Base-by-base conservation (phyloP, 1,140 invertebrate genomes). In the Idris sp. region DNA sequence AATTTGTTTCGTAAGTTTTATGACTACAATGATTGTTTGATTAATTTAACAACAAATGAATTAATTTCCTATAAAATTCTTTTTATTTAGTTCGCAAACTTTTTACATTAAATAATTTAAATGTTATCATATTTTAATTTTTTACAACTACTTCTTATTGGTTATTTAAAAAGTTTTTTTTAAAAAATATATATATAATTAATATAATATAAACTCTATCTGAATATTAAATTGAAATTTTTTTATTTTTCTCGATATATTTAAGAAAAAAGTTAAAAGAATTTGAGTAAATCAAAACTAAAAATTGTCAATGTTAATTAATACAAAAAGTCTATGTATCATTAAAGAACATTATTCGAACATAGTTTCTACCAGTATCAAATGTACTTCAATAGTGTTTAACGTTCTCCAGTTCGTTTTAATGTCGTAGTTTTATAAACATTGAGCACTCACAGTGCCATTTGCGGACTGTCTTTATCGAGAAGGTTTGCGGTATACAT, bases 381-480 rank as follows among this genome's bases (percentile, higher is more conserved):
- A 54, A 41, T 41, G 41, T 22, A 46, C 51, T 26, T 56, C 41
- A 56, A 49, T 48, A 67, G 38, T 9, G 16, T 26, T 65, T 36
- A 46, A 53, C 51, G 30, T 73, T 22, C 43, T 11, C 15, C 16
- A 53, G 59, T 46, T 14, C 38, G 53, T 53, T 74, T 74, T 65
- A 74, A 74, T 61, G 48, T 40, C 44, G 7, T 22, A 16, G 53
- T 36, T 53, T 65, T 73, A 65, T 53, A 31, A 13, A 9, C 38
- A 25, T 16, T 43, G 69, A 46, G 44, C 61, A 65, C 65, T 65
- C 53, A 44, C 53, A 40, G 35, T 38, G 44, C 46, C 41, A 58
- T 59, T 72, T 30, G 18, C 13, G 19, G 11, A 38, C 38, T 53
- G 48, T 65, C 59, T 59, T 68, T 68, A 68, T 58, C 62, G 44